Percentiles rank a stretch among this genome's conserved stretches.
phyloP scores from a whole-genome alignment of 2,888 invertebrate species.

The Ypsolopha scabrella region DNA sequence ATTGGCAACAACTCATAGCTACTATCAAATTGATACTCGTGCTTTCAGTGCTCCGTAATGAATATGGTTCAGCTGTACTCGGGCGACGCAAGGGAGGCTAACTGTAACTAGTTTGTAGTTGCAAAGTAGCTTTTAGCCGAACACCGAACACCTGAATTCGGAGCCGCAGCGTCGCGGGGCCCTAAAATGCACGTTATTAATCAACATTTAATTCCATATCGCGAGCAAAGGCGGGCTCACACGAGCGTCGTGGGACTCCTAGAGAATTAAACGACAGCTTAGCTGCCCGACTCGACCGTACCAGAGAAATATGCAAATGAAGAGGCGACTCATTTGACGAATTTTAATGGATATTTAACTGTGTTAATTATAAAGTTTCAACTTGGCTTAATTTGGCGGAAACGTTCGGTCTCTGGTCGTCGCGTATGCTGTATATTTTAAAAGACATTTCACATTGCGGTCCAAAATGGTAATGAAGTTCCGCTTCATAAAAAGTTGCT shows the following conservation, averaged over 20 bases:
- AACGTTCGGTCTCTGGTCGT: slow-evolving; percentile 15
- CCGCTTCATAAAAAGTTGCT: slow-evolving; percentile 1
- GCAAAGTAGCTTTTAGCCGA: slow-evolving; percentile 46
- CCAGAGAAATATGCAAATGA: slow-evolving; percentile 61
- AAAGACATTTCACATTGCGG: slow-evolving; percentile 24
- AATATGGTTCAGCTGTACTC: slow-evolving; percentile 32
- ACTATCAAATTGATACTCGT: too few relatives aligned
- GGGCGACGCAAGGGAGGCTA: slow-evolving; percentile 13
- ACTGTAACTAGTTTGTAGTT: slow-evolving; percentile 54
- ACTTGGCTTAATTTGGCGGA: slow-evolving; percentile 9
- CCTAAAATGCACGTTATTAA: slow-evolving; percentile 54
- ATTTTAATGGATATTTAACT: slow-evolving; percentile 63
- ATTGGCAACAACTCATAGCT: too few relatives aligned
- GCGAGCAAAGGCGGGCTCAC: slow-evolving; percentile 33
- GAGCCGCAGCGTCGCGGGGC: slow-evolving; percentile 22
- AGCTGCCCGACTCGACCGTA: slow-evolving; percentile 37
- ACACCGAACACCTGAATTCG: slow-evolving; percentile 48
- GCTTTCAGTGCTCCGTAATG: slow-evolving; percentile 8
- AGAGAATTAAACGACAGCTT: slow-evolving; percentile 48
- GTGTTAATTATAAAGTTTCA: slow-evolving; percentile 53
- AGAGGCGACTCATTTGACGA: slow-evolving; percentile 57
- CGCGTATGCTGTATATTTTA: slow-evolving; percentile 25
- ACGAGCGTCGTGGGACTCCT: slow-evolving; percentile 48
- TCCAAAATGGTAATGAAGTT: neutral
- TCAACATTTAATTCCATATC: slow-evolving; percentile 63